Base-by-base conservation (phyloP, 2,888 invertebrate species). In the Limnephilus rhombicus region DNA sequence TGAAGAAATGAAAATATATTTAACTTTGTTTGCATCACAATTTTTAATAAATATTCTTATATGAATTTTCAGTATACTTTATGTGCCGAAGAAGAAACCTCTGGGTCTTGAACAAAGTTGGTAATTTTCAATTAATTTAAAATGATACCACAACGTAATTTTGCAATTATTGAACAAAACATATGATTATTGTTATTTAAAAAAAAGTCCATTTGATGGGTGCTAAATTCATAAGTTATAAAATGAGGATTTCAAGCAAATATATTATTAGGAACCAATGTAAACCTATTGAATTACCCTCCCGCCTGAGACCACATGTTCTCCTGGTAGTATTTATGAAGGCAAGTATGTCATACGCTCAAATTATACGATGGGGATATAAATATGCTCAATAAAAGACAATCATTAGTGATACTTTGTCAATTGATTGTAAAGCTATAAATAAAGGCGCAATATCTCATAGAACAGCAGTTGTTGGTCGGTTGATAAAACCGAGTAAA, bases 391-490 rank as follows among this genome's bases (percentile, higher is more conserved):
- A 68, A 68, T 68, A 68, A 68, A 68, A 68, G 68, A 68, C 24
- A 82, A 82, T 82, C 18, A 82, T 82, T 82, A 82, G 82, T 82
- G 68, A 49, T 86, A 34, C 88, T n/a, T 80, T 7, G 41, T 89
- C 68, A 89, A 89, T 89, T 89, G 80, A 89, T 89, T 89, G 41
- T 34, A n/a, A n/a, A 89, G 80, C 31, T 41, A 89, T 89, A 89
- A 89, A 89, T 80, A 80, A 89, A 18, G 68, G 11, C 24, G 18
- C 80, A 31, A 37, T 89, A 41, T 86, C 86, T 45, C 86, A 86
- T 83, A 37, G 31, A 18, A 31, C 1, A 87, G 49, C 53, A 45
- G 31, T 87, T 87, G 37, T 37, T 37, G 37, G 37, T 37, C 4
- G 86, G 45, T 34, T 29, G 85, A 5, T 80, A 37, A 18, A 31